Evolutionary conservation across 2,797 vertebrate species (phyloP).

Genomic region (Coluber constrictor): DNA sequence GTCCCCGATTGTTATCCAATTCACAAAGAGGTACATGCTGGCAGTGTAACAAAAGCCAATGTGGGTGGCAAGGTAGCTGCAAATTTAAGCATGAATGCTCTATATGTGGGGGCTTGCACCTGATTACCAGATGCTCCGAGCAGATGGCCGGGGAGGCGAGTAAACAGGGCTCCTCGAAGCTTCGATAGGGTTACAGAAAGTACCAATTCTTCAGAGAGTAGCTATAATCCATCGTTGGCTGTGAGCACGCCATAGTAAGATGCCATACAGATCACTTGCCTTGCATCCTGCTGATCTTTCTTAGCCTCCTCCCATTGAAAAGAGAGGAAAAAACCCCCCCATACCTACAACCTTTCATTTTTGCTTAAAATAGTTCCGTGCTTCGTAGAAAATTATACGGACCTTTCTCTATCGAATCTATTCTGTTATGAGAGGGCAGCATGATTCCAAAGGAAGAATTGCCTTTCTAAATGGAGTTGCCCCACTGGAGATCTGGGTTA

Average conservation of each 20-base stretch:
- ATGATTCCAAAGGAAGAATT: neutral
- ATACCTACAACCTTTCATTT: neutral
- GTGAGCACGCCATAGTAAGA: slow-evolving; percentile 39
- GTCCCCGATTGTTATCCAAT: slow-evolving; percentile 55
- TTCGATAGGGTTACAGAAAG: slow-evolving; percentile 73
- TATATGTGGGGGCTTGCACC: slow-evolving; percentile 74
- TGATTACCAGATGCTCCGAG: slow-evolving; percentile 81
- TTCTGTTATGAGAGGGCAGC: neutral
- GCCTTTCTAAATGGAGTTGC: neutral
- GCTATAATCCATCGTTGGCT: slow-evolving; percentile 51
- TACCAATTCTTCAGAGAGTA: slow-evolving; percentile 66
- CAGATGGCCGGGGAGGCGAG: slow-evolving; percentile 78
- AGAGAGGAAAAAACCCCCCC: neutral
- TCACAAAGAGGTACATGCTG: slow-evolving; percentile 74
- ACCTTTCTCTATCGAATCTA: neutral
- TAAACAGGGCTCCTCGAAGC: slow-evolving; percentile 72
- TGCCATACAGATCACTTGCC: neutral
- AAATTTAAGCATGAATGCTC: slow-evolving; percentile 79
- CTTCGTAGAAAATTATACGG: neutral
- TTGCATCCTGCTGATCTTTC: neutral
- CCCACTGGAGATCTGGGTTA: neutral
- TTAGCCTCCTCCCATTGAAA: neutral
- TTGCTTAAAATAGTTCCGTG: neutral
- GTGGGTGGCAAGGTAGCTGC: slow-evolving; percentile 80
- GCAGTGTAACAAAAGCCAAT: slow-evolving; percentile 71